Evolutionary conservation across 2,888 invertebrate genomes (phyloP), one percentile per base, ranked within the genome.

Genomic region (Desoria tigrina): DNA sequence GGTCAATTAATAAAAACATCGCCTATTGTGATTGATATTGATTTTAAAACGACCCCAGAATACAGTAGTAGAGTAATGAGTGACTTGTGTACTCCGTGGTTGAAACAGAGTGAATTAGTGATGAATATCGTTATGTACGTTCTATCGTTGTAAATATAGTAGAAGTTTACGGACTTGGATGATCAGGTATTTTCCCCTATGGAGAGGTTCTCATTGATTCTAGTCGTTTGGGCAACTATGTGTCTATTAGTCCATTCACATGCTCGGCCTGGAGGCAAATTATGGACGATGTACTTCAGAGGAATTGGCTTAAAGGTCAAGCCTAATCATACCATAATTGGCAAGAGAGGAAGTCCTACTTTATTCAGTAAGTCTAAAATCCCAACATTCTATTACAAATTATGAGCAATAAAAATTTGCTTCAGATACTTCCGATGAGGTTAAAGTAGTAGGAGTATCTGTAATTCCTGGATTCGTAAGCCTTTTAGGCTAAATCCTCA

Each of bases 211-310:
- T 26, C 51, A 51, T 24, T 23, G 11, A 21, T 51, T 24, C 51
- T 51, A 51, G 51, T 51, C 51, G 11, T 3, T 23, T 51, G 51
- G 51, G 21, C 51, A 51, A 24, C 51, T 26, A 16, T 51, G 51
- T 51, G 51, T 51, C 51, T 51, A 24, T 16, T 51, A 51, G 51
- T 51, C 24, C 51, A 51, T 21, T 51, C 24, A 24, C 7, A 9
- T 4, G 24, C 3, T 24, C 3, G 14, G 4, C 24, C 51, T 49
- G 26, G 6, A 24, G 16, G 14, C 21, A 51, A 49, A 7, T 51
- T 51, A 24, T 51, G 23, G 24, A 51, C 14, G 26, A 7, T 51
- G 14, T 26, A 51, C 24, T 24, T 51, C 23, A 14, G 24, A 51
- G 21, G 24, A 6, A 4, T 51, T 3, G 14, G 51, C 4, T 4